These are phyloP conservation scores for Muntiacus reevesi DNA, from an alignment of 2,113 vertebrate species.

Conservation along the genomic window DNA sequence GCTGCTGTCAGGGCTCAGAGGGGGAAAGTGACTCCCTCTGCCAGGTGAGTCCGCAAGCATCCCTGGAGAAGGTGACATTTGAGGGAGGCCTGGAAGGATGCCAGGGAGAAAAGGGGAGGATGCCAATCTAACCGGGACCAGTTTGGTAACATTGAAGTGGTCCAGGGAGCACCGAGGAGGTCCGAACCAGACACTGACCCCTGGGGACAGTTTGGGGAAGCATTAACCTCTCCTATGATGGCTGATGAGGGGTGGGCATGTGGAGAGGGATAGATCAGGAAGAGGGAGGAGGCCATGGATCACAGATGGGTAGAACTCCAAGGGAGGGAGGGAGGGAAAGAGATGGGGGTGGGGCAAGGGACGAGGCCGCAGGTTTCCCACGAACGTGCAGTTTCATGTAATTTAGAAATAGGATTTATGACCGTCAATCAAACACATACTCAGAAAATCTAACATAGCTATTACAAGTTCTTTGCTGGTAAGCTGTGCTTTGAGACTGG, in stretches of 20 bases:
- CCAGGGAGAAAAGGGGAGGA: background rate
- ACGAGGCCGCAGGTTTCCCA: background rate
- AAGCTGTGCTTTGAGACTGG: background rate
- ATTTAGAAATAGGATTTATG: conserved; percentile 19
- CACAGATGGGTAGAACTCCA: background rate
- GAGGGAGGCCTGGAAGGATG: background rate
- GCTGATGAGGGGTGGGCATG: background rate
- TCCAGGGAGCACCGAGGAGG: background rate
- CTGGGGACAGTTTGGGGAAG: background rate
- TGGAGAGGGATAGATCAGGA: background rate
- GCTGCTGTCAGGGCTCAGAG: background rate
- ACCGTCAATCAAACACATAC: background rate
- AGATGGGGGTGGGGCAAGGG: background rate
- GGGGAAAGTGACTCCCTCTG: background rate
- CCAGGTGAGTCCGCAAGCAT: background rate
- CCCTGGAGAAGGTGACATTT: background rate
- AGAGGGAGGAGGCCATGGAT: background rate
- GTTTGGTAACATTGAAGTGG: fast-evolving
- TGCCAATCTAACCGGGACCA: background rate
- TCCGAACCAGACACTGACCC: background rate
- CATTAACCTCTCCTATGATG: background rate
- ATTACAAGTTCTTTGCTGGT: background rate
- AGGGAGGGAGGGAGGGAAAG: background rate
- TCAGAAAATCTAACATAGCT: background rate
- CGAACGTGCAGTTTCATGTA: background rate